phyloP scores from a whole-genome alignment of 1,140 invertebrate genomes.

The Papilio machaon region DNA sequence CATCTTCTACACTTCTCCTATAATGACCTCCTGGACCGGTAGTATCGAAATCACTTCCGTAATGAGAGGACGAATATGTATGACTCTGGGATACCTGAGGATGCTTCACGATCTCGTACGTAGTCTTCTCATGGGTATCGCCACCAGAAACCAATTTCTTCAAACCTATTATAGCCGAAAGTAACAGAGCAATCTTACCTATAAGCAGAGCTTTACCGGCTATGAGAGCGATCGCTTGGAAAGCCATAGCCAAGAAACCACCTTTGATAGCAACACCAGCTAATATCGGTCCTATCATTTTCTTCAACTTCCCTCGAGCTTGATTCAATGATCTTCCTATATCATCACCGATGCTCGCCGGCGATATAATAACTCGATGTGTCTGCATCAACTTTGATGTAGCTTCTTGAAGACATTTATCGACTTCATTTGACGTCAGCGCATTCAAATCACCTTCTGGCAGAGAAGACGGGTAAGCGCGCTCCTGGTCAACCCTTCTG shows the following conservation, averaged over 20 bases:
- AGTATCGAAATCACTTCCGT: slow-evolving; percentile 85
- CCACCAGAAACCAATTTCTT: slow-evolving; percentile 87
- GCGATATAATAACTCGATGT: slow-evolving; percentile 84
- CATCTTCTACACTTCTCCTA: slow-evolving; percentile 84
- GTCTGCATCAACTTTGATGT: slow-evolving; percentile 83
- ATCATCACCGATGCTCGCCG: slow-evolving; percentile 65
- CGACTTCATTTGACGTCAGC: slow-evolving; percentile 82
- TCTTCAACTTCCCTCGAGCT: slow-evolving; percentile 89
- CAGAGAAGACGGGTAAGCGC: slow-evolving; percentile 71
- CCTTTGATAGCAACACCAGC: slow-evolving; percentile 89
- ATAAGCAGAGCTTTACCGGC: slow-evolving; percentile 90
- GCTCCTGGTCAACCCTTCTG: slow-evolving; percentile 62
- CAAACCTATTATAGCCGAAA: slow-evolving; percentile 88
- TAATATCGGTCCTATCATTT: slow-evolving; percentile 92
- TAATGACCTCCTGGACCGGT: slow-evolving; percentile 83
- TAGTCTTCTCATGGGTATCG: slow-evolving; percentile 88
- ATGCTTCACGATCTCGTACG: slow-evolving; percentile 92
- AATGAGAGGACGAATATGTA: slow-evolving; percentile 88
- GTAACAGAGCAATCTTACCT: slow-evolving; percentile 88
- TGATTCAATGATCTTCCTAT: slow-evolving; percentile 82
- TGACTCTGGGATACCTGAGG: slow-evolving; percentile 90
- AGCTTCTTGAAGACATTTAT: slow-evolving; percentile 83
- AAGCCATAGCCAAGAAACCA: slow-evolving; percentile 88
- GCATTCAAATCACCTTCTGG: slow-evolving; percentile 75
- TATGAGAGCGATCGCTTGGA: slow-evolving; percentile 88